A percentile compares a stretch with the other conserved stretches of the same genome.
Evolutionary conservation across 2,797 vertebrate species (phyloP).

Genomic region (Meda fulgida): DNA sequence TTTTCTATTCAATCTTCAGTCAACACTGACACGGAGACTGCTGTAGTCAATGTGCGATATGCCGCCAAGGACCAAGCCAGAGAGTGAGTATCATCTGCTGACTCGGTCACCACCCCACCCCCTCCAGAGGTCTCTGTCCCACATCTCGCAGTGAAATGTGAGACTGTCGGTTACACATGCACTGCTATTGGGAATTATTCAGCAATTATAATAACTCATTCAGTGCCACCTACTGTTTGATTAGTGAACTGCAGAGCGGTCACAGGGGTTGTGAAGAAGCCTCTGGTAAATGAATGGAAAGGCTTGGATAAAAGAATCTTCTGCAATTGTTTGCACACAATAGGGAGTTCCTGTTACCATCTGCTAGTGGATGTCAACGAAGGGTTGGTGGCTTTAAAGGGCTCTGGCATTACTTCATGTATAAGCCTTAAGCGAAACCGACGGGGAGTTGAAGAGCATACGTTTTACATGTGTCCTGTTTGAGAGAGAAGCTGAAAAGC

Average conservation of each 20-base stretch:
- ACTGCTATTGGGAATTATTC: conserved; percentile 38
- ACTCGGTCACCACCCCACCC: conserved; percentile 41
- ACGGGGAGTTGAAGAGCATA: no score
- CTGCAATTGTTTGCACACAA: conserved; percentile 23
- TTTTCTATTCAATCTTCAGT: conserved; percentile 77
- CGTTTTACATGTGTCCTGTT: not conserved
- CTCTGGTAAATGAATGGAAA: conserved; percentile 20
- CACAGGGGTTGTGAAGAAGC: conserved; percentile 4
- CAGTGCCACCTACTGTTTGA: conserved; percentile 56
- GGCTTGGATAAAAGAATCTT: conserved; percentile 25
- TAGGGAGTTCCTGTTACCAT: conserved; percentile 45
- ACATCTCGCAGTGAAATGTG: conserved; percentile 44
- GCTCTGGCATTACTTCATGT: not conserved
- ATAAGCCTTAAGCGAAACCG: not conserved
- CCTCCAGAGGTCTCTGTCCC: conserved; percentile 55
- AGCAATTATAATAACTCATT: conserved; percentile 49
- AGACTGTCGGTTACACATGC: conserved; percentile 31
- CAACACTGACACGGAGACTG: conserved; percentile 98
- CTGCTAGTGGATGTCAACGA: not conserved
- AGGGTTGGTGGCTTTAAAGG: conserved; percentile 13
- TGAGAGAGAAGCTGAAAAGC: not conserved
- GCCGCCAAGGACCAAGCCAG: conserved; percentile 95
- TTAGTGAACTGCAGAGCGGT: conserved; percentile 32
- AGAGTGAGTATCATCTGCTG: conserved; percentile 84
- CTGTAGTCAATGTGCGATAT: conserved; percentile 97